These are phyloP conservation scores for Hypsopygia costalis DNA, from an alignment of 2,888 invertebrate genomes.

Conservation along the genomic window DNA sequence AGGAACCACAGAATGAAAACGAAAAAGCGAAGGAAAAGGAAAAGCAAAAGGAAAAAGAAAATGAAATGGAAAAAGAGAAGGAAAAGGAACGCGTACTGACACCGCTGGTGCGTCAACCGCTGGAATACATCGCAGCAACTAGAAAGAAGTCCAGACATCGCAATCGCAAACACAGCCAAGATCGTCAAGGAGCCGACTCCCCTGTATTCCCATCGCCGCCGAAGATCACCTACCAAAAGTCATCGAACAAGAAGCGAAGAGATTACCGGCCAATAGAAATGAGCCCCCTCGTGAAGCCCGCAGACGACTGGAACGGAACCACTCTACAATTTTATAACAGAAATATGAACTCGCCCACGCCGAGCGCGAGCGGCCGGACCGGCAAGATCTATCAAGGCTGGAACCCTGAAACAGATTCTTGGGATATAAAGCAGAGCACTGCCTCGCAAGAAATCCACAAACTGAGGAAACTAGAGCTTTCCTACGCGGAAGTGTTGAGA, in stretches of 20 bases:
- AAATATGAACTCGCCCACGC: slow-evolving; percentile 80
- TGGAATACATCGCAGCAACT: slow-evolving; percentile 87
- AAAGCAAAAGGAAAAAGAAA: slow-evolving; percentile 27
- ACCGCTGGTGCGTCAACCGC: slow-evolving; percentile 85
- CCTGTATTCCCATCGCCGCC: slow-evolving; percentile 85
- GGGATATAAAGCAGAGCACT: slow-evolving; percentile 82
- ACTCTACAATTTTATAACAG: slow-evolving; percentile 86
- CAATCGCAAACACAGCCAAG: slow-evolving; percentile 82
- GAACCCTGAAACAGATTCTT: slow-evolving; percentile 71
- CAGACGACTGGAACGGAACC: slow-evolving; percentile 85
- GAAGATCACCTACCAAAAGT: slow-evolving; percentile 81
- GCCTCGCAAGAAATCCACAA: slow-evolving; percentile 92
- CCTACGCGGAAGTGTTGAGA: slow-evolving; percentile 91
- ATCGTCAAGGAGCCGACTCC: slow-evolving; percentile 84
- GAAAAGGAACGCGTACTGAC: slow-evolving; percentile 79
- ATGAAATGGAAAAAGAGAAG: slow-evolving; percentile 44
- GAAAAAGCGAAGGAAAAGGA: slow-evolving; percentile 21
- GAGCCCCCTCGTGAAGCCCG: slow-evolving; percentile 66
- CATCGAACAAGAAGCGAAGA: slow-evolving; percentile 78
- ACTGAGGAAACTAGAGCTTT: slow-evolving; percentile 88
- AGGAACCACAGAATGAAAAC: slow-evolving; percentile 41
- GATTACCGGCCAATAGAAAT: slow-evolving; percentile 80
- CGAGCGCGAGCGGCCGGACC: slow-evolving; percentile 73
- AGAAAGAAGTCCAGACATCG: slow-evolving; percentile 86
- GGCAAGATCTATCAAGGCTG: slow-evolving; percentile 73